phyloP scores from a whole-genome alignment of 2,888 invertebrate species.

The Pteria penguin region DNA sequence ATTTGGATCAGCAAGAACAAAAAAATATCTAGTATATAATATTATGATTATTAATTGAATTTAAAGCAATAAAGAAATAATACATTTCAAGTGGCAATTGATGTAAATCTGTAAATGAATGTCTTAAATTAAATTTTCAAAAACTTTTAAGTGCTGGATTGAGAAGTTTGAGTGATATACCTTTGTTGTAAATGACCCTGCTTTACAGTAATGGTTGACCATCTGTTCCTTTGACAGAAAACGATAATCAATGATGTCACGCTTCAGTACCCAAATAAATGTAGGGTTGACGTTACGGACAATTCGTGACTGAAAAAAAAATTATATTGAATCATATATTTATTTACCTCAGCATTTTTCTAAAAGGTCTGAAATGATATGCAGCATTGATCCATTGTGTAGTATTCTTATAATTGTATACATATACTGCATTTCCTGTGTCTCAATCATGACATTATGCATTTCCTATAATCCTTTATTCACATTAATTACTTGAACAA shows the following conservation, averaged over 20 bases:
- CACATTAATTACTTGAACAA: not conserved
- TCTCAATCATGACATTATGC: not conserved
- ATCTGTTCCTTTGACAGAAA: conserved; percentile 85
- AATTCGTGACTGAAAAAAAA: conserved; percentile 75
- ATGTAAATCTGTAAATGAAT: too few relatives aligned
- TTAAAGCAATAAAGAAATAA: too few relatives aligned
- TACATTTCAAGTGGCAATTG: too few relatives aligned
- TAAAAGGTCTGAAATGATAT: too few relatives aligned
- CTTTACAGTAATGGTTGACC: conserved; percentile 90
- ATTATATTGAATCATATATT: not conserved
- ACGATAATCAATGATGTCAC: conserved; percentile 89
- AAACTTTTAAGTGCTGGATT: too few relatives aligned
- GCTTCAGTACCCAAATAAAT: conserved; percentile 93
- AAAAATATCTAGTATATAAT: too few relatives aligned
- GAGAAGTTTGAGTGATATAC: conserved; percentile 82
- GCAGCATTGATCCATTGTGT: too few relatives aligned
- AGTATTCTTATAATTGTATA: too few relatives aligned
- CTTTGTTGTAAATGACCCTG: conserved; percentile 92
- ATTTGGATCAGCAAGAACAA: too few relatives aligned
- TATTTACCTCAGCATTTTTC: too few relatives aligned
- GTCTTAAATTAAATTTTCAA: too few relatives aligned
- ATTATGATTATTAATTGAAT: too few relatives aligned
- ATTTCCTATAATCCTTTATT: not conserved
- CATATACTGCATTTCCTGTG: not conserved
- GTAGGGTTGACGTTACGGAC: conserved; percentile 83